Evolutionary conservation across 2,113 vertebrate species (phyloP), one percentile per base, ranked within the genome.

Genomic region (Pipa parva): DNA sequence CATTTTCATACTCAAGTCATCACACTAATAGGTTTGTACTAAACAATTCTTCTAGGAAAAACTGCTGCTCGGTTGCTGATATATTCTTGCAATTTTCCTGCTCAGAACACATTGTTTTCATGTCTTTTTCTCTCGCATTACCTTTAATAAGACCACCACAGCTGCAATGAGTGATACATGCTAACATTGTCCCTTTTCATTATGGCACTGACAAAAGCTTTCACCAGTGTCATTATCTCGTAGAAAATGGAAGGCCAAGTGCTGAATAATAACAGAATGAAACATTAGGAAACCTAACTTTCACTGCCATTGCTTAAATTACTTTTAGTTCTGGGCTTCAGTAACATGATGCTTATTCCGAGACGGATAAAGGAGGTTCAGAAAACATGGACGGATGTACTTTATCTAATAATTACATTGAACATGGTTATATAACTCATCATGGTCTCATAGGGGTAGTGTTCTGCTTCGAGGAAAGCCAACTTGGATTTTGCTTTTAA

Each of bases 291-390:
- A 60, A 61, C 48, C 20, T 70, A 59, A 70, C 66, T 70, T 70
- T 70, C 66, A 60, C 66, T 70, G 66, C 25, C 66, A 61, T 70
- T 70, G 57, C 66, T 70, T 70, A 52, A 70, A 70, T 70, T 70
- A 70, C 66, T 51, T 24, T 24, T 61, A 70, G 48, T 58, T 60
- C 66, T 60, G 50, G 66, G 57, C 57, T 61, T 29, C 25, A 20
- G 66, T 70, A 70, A 70, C 33, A 15, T 49, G 58, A 70, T 58
- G 57, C 49, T 70, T 61, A 60, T 70, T 36, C 48, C 42, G 48
- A 12, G 42, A 45, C 28, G 49, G 48, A 70, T 61, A 61, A 54
- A 70, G 54, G 59, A 26, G 56, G 20, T 48, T 42, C 33, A 31
- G 57, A 60, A 46, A 60, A 25, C 15, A 52, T 57, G 46, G 33